Conservation (phyloP, 2,888 invertebrate genomes). For the Cremastobaeus sp. region DNA sequence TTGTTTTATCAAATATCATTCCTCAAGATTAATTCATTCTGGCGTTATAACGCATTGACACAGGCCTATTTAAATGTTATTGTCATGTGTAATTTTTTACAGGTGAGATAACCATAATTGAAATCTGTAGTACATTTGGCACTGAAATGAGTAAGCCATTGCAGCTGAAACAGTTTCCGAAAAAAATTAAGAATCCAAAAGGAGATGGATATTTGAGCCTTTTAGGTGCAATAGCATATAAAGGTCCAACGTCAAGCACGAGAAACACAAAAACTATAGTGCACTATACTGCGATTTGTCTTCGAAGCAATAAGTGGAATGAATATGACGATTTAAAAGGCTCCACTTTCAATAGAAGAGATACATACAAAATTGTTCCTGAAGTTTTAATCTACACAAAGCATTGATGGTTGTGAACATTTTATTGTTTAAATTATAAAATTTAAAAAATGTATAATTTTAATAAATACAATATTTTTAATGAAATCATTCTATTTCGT, state of each 20-base stretch:
- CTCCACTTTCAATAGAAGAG: too few relatives aligned
- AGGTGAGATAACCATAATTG: constrained; percentile 1
- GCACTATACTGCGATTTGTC: constrained; percentile 1
- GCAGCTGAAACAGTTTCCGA: neutral
- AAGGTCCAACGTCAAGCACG: constrained; percentile 1
- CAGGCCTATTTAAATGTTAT: neutral
- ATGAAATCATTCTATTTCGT: too few relatives aligned
- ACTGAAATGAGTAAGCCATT: neutral
- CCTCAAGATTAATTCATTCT: too few relatives aligned
- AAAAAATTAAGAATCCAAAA: neutral
- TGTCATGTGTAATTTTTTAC: neutral
- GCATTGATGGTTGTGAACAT: too few relatives aligned
- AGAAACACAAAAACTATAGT: too few relatives aligned
- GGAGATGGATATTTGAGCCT: neutral
- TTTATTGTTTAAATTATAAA: too few relatives aligned
- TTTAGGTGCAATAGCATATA: neutral
- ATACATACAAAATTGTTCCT: too few relatives aligned
- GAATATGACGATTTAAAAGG: constrained; percentile 12
- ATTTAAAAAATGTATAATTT: too few relatives aligned
- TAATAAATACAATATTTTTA: too few relatives aligned
- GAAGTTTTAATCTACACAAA: too few relatives aligned
- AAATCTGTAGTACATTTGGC: neutral
- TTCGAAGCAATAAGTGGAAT: neutral
- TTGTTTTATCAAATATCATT: too few relatives aligned
- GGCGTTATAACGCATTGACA: too few relatives aligned